Base-by-base conservation (phyloP, 2,888 invertebrate species). In the Trypoxylon attenuatum region DNA sequence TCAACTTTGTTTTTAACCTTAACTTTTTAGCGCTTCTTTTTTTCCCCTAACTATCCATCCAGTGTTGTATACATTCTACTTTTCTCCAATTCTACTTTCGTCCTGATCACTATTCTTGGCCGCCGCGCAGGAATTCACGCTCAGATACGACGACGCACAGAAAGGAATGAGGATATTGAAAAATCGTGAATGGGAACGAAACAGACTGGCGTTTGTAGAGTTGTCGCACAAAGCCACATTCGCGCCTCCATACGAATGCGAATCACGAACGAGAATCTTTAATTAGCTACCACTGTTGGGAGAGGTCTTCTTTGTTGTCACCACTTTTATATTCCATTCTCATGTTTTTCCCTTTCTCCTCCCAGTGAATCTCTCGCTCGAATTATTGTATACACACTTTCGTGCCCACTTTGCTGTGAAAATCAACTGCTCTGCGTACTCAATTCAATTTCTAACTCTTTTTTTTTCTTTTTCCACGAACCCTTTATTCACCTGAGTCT, bases 201-300 rank as follows among this genome's bases (percentile, higher is more conserved):
- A 53, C 53, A 62, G 63, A 22, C 38, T 49, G 27, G 33, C 42
- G 43, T 62, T 53, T 49, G 27, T 54, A 63, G 52, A 53, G 53
- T 61, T 43, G 62, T 23, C 55, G 19, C 42, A 42, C 25, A 27
- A 23, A 57, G 25, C 38, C 6, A 10, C 8, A 22, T 19, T 19
- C 13, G 5, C 13, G 1, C 3, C 2, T 0, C 6, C 13, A 10
- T 5, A 2, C n/a, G 8, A 25, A 23, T 23, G n/a, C 25, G 23
- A 43, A 15, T 5, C 43, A 19, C 41, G 10, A 22, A 29, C 8
- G 22, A 25, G 38, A 8, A 13, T 53, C 42, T 47, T 62, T 49
- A 63, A 63, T 63, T 49, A 63, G n/a, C n/a, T n/a, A n/a, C n/a
- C n/a, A n/a, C n/a, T n/a, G n/a, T n/a, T n/a, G n/a, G n/a, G n/a